Conservation (phyloP, 2,888 invertebrate species). For the Carterocephalus palaemon region DNA sequence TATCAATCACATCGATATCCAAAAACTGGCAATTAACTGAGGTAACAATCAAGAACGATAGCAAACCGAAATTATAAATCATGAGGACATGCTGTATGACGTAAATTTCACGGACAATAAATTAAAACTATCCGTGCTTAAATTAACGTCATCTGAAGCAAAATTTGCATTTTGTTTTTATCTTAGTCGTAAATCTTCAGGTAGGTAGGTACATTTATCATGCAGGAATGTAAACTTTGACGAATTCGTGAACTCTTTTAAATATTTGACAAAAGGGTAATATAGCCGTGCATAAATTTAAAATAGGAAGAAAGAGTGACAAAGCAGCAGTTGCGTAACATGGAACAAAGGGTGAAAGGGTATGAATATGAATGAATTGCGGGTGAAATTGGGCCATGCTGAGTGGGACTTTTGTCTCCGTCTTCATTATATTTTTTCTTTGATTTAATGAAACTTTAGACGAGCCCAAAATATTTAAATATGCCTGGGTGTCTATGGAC, state of each 20-base stretch:
- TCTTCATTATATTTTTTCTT: slow-evolving; percentile 35
- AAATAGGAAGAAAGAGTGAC: slow-evolving; percentile 54
- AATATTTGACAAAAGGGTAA: slow-evolving; percentile 35
- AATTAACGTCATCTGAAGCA: slow-evolving; percentile 4
- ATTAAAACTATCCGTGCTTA: slow-evolving; percentile 2
- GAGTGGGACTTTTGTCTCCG: slow-evolving; percentile 39
- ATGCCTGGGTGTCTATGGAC: too few species aligned
- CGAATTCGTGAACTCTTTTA: slow-evolving; percentile 20
- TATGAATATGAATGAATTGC: slow-evolving; percentile 75
- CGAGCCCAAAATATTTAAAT: neutral
- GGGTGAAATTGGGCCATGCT: slow-evolving; percentile 58
- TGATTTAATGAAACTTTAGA: neutral
- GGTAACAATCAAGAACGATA: too few species aligned
- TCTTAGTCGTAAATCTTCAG: slow-evolving; percentile 11
- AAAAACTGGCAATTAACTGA: too few species aligned
- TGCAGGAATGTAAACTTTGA: slow-evolving; percentile 27
- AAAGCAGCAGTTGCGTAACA: slow-evolving; percentile 58
- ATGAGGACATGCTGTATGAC: too few species aligned
- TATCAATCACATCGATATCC: too few species aligned
- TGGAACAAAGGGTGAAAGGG: slow-evolving; percentile 63
- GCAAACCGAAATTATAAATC: too few species aligned
- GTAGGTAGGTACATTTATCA: slow-evolving; percentile 15
- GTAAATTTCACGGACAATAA: neutral
- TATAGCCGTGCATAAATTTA: slow-evolving; percentile 50
- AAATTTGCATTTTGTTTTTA: slow-evolving; percentile 18